phyloP scores from a whole-genome alignment of 2,797 vertebrate genomes.

The Lepus oiostolus region DNA sequence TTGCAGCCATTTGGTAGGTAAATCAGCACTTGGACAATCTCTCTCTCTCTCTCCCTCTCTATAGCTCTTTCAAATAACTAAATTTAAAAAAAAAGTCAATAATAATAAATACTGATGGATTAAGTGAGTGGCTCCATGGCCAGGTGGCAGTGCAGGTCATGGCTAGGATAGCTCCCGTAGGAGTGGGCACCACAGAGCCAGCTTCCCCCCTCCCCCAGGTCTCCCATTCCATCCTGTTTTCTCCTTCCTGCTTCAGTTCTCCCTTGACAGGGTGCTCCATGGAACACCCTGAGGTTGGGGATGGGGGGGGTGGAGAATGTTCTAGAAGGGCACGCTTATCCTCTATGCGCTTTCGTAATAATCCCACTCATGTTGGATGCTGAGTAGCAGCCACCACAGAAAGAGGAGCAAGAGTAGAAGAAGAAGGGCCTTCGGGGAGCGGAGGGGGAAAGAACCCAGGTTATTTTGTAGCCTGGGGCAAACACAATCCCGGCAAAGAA shows the following conservation, averaged over 20 bases:
- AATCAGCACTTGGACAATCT: too few relatives aligned
- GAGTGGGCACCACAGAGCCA: fast-evolving
- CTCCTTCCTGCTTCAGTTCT: background rate
- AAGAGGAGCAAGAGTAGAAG: background rate
- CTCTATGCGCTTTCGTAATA: background rate
- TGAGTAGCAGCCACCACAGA: background rate
- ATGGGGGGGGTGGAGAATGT: too few relatives aligned
- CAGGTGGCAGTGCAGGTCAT: background rate
- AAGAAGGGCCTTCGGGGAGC: background rate
- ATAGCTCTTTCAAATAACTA: too few relatives aligned
- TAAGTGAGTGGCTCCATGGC: background rate
- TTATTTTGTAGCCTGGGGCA: background rate
- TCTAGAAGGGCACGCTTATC: background rate
- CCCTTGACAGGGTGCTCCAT: background rate
- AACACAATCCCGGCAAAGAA: background rate
- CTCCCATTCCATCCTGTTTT: background rate
- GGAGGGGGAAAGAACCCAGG: background rate
- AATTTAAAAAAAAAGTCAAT: too few relatives aligned
- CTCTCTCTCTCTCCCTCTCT: too few relatives aligned
- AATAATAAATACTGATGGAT: background rate
- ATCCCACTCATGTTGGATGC: background rate
- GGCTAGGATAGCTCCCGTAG: fast-evolving
- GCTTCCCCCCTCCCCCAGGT: background rate
- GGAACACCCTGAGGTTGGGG: background rate
- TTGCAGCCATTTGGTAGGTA: too few relatives aligned